These are phyloP conservation scores for Harpagoxenus sublaevis DNA, from an alignment of 2,888 invertebrate genomes.

Conservation along the genomic window DNA sequence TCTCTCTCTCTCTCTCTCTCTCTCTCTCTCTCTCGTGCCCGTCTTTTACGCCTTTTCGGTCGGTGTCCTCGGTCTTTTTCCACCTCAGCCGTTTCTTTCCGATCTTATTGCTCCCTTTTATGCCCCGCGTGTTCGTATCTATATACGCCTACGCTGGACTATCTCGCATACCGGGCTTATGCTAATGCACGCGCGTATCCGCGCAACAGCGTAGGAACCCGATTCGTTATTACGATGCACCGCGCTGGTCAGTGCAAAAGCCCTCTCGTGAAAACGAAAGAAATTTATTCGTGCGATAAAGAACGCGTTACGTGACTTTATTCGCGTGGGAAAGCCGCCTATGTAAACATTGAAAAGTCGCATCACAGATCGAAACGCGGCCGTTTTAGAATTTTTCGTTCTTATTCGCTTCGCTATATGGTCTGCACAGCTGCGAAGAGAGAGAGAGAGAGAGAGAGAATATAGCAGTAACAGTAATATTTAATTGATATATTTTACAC, in stretches of 20 bases:
- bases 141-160: conserved; percentile 72
- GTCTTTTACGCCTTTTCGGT: conserved; percentile 1
- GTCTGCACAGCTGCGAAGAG: neutral
- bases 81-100: conserved; percentile 58
- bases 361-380: neutral
- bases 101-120: conserved; percentile 66
- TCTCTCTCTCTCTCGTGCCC: neutral
- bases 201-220: conserved; percentile 64
- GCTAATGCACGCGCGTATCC: conserved; percentile 73
- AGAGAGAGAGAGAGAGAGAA: too few species aligned
- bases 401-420: neutral
- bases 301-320: conserved; percentile 25
- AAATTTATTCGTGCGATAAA: conserved; percentile 45
- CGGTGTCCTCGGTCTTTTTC: conserved; percentile 23
- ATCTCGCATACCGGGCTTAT: conserved; percentile 76
- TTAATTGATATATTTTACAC: neutral
- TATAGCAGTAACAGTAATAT: neutral
- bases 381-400: neutral
- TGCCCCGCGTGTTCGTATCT: conserved; percentile 64
- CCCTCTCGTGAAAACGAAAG: conserved; percentile 26
- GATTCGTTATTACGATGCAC: conserved; percentile 56
- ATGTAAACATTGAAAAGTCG: conserved; percentile 21
- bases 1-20: neutral
- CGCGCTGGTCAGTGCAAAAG: conserved; percentile 43
- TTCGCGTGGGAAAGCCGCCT: conserved; percentile 20